Base-by-base conservation (phyloP, 2,888 invertebrate species). In the Pollenia amentaria region DNA sequence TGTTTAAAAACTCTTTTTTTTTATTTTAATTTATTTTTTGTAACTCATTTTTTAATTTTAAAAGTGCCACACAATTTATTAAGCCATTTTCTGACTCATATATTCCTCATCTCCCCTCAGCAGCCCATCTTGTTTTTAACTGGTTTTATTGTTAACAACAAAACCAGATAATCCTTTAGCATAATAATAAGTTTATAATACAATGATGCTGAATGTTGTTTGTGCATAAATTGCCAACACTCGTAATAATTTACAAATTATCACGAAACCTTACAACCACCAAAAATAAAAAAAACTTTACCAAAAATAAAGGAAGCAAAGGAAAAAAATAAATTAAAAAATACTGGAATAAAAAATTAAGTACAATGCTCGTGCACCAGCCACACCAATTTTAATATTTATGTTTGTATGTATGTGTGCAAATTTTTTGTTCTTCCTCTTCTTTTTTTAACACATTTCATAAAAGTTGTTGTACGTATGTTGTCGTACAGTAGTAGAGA, bases 181-280 rank as follows among this genome's bases (percentile, higher is more conserved):
- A 87, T 87, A 80, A 87, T 82, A 82, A 82, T 87, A 87, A 87
- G 80, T 87, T 83, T 84, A 84, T 80, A 84, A 87, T 51, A 84
- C 87, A 84, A 83, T 79, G 79, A 86, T 76, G 70, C 69, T 75
- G 85, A 48, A 57, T 79, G 79, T 65, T 84, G 78, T 87, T 87
- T 87, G 87, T 73, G 87, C 79, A 87, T 87, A 84, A 83, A 84
- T 87, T 87, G 76, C 87, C 84, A 84, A 87, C 87, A 87, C 84
- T 87, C 84, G 87, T 80, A 83, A 84, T 87, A 87, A 87, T 87
- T 87, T 83, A 84, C 80, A 87, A 86, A 86, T 86, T 86, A 86
- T 86, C 86, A 83, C 79, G 76, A 86, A 86, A 79, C 86, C 79
- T 64, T 75, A 72, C 64, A 77, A 46, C 64, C 64, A 46, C 62